phyloP scores from a whole-genome alignment of 2,797 vertebrate genomes.

The Manis crassicaudata region DNA sequence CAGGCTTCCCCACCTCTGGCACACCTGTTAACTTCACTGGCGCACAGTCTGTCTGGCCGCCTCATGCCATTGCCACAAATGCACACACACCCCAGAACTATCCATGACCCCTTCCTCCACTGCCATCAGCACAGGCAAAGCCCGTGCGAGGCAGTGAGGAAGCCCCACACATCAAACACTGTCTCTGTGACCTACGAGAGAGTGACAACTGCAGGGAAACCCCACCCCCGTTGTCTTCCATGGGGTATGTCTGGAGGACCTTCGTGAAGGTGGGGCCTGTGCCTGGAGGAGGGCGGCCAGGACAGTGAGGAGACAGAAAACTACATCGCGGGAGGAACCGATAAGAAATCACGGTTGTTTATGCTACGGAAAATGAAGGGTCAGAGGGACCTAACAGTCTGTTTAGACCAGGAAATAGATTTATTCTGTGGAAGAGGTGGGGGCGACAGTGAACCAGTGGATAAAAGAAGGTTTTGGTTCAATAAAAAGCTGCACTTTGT shows the following conservation, averaged over 20 bases:
- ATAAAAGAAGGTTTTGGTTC: neutral
- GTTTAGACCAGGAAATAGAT: neutral
- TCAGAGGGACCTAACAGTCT: neutral
- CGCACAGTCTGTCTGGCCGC: neutral
- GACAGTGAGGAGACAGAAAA: slow-evolving; percentile 50
- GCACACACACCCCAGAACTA: neutral
- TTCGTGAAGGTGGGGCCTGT: neutral
- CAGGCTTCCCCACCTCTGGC: neutral
- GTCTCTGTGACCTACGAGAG: slow-evolving; percentile 62
- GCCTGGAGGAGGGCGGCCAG: slow-evolving; percentile 14
- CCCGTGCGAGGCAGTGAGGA: neutral
- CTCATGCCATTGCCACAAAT: neutral
- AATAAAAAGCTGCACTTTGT: neutral
- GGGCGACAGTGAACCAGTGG: neutral
- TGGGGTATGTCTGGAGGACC: neutral
- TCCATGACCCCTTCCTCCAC: neutral
- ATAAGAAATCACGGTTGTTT: neutral
- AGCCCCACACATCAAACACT: neutral
- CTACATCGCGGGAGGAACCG: neutral
- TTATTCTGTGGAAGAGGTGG: too few relatives aligned
- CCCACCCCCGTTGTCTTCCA: neutral
- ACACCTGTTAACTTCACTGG: neutral
- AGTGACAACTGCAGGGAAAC: slow-evolving; percentile 28
- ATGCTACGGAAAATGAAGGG: neutral
- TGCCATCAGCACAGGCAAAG: neutral